phyloP scores from a whole-genome alignment of 2,797 vertebrate species.

The Halcyon smyrnensis region DNA sequence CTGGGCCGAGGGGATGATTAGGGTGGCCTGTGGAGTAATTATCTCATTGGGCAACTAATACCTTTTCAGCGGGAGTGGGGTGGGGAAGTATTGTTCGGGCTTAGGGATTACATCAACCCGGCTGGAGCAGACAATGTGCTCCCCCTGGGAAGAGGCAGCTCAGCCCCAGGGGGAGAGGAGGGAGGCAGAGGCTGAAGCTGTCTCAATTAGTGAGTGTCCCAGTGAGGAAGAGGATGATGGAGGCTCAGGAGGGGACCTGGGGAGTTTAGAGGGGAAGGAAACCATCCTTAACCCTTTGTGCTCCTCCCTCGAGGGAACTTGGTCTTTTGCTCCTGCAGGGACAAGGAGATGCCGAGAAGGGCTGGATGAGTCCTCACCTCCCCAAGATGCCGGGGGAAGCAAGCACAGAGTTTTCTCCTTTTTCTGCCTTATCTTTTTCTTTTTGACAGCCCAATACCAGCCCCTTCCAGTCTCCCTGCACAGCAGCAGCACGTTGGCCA shows the following conservation, averaged over 20 bases:
- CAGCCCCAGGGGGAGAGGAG: slow-evolving; percentile 61
- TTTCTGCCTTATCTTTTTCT: not conserved
- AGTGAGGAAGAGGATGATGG: not conserved
- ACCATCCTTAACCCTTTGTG: not conserved
- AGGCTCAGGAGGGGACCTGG: accelerated
- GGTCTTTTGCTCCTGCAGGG: not conserved
- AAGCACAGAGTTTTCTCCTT: not conserved
- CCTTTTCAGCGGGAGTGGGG: slow-evolving; percentile 73
- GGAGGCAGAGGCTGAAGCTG: slow-evolving; percentile 34
- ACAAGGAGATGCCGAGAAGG: not conserved
- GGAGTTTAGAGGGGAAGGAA: not conserved
- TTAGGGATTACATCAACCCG: slow-evolving; percentile 85
- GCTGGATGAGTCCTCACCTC: not conserved
- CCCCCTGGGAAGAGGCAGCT: slow-evolving; percentile 80
- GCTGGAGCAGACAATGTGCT: slow-evolving; percentile 82
- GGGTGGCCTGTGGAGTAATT: slow-evolving; percentile 54
- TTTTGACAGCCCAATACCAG: not conserved
- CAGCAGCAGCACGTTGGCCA: not conserved
- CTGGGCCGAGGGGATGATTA: not conserved
- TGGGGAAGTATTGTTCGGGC: slow-evolving; percentile 81
- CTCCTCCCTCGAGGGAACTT: accelerated
- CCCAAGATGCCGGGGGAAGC: accelerated
- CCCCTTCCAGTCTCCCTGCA: not conserved
- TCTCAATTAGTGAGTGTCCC: slow-evolving; percentile 57
- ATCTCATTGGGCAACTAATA: slow-evolving; percentile 82